Percentiles rank a stretch among this genome's conserved stretches.
Evolutionary conservation across 1,140 invertebrate species (phyloP).

Genomic region (Drosophila pruinosa): DNA sequence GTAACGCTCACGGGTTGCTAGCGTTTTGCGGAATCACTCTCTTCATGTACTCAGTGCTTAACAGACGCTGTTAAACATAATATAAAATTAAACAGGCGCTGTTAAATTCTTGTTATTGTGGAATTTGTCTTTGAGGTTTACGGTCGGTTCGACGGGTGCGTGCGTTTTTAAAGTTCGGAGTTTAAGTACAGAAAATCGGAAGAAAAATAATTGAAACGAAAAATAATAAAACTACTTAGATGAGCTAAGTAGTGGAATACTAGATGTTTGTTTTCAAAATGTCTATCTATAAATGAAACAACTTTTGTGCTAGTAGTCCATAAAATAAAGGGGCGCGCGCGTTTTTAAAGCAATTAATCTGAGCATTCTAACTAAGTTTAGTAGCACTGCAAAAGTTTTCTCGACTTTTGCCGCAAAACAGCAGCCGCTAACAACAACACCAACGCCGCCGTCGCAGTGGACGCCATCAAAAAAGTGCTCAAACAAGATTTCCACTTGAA

Average conservation of each 20-base stretch:
- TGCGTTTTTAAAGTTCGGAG: conserved; percentile 14
- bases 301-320: conserved; percentile 16
- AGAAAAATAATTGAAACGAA: conserved; percentile 23
- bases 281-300: background rate
- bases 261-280: background rate
- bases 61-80: conserved; percentile 22
- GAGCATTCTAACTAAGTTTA: conserved; percentile 36
- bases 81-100: background rate
- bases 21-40: conserved; percentile 16
- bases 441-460: conserved; percentile 31
- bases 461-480: conserved; percentile 66
- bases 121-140: conserved; percentile 23
- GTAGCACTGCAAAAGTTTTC: conserved; percentile 26
- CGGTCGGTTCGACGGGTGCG: conserved; percentile 8
- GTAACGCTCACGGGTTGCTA: background rate
- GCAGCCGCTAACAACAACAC: conserved; percentile 34
- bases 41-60: background rate
- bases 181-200: conserved; percentile 29
- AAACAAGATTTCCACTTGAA: conserved; percentile 80
- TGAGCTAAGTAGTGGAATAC: conserved; percentile 2
- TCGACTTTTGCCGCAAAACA: conserved; percentile 32
- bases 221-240: conserved; percentile 8
- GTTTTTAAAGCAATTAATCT: conserved; percentile 33
- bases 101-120: conserved; percentile 37
- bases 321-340: conserved; percentile 37